Evolutionary conservation across 2,797 vertebrate species (phyloP).

Genomic region (Lutjanus campechanus): DNA sequence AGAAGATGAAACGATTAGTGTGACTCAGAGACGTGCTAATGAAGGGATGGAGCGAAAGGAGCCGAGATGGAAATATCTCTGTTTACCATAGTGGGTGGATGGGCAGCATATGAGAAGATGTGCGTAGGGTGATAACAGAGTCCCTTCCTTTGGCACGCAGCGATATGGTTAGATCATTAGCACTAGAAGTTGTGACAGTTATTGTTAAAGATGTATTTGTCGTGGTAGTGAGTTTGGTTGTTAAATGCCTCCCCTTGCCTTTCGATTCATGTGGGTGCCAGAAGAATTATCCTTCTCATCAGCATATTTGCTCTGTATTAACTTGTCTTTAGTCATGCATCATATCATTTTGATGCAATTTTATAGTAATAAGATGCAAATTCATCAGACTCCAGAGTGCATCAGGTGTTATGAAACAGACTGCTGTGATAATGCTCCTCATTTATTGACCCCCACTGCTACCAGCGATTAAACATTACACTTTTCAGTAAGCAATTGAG

Average conservation of each 20-base stretch:
- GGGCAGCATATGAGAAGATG: conserved; percentile 62
- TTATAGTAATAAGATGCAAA: conserved; percentile 1
- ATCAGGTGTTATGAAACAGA: conserved; percentile 27
- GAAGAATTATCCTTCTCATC: conserved; percentile 4
- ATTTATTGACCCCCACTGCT: conserved; percentile 25
- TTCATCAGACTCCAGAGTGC: neutral
- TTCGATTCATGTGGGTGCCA: neutral
- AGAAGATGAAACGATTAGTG: conserved; percentile 56
- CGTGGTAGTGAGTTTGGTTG: conserved; percentile 27
- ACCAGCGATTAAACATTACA: conserved; percentile 37
- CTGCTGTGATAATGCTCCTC: conserved; percentile 31
- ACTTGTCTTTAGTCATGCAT: neutral
- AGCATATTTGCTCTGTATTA: conserved; percentile 1
- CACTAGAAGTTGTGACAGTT: conserved; percentile 31
- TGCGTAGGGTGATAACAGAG: conserved; percentile 62
- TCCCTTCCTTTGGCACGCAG: conserved; percentile 48
- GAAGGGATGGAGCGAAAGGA: conserved; percentile 45
- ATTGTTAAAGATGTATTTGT: conserved; percentile 45
- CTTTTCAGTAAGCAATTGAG: conserved; percentile 25
- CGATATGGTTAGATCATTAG: conserved; percentile 62
- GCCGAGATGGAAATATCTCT: conserved; percentile 68
- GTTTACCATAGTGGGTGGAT: conserved; percentile 65
- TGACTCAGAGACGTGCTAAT: conserved; percentile 64
- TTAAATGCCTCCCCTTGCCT: conserved; percentile 29
- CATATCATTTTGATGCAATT: conserved; percentile 8